These are phyloP conservation scores for Norana najaformis DNA, from an alignment of 2,888 invertebrate species.

Conservation along the genomic window DNA sequence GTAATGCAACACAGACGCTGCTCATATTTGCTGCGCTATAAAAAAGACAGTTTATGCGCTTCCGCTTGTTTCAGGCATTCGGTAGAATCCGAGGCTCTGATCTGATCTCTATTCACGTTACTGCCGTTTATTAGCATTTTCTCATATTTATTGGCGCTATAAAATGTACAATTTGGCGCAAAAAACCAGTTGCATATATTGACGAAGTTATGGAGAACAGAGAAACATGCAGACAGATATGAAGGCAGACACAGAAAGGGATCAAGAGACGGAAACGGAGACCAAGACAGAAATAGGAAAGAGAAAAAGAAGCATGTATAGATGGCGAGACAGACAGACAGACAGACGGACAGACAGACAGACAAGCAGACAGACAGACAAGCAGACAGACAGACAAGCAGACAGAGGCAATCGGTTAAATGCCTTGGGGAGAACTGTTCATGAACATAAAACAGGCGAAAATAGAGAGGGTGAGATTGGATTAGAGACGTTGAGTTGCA, in stretches of 20 bases:
- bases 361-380: not conserved
- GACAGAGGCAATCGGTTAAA: not conserved
- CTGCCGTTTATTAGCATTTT: not conserved
- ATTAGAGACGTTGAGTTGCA: not conserved
- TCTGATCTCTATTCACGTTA: not conserved
- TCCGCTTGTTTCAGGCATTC: not conserved
- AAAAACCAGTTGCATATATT: not conserved
- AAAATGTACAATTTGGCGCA: no score
- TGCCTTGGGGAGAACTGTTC: not conserved
- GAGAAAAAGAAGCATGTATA: not conserved
- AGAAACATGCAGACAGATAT: constrained; percentile 22
- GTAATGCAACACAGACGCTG: not conserved
- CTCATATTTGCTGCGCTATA: not conserved
- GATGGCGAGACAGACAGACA: not conserved
- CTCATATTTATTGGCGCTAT: not conserved
- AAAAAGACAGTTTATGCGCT: not conserved
- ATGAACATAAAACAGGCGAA: constrained; percentile 21
- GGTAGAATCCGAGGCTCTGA: not conserved
- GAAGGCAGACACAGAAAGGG: not conserved
- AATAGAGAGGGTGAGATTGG: not conserved
- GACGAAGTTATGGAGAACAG: constrained; percentile 8
- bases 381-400: not conserved
- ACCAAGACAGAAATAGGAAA: no score
- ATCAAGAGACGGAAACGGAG: not conserved
- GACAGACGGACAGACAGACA: not conserved